These are phyloP conservation scores for Poliocrania exsul DNA, from an alignment of 2,797 vertebrate species.

Conservation along the genomic window DNA sequence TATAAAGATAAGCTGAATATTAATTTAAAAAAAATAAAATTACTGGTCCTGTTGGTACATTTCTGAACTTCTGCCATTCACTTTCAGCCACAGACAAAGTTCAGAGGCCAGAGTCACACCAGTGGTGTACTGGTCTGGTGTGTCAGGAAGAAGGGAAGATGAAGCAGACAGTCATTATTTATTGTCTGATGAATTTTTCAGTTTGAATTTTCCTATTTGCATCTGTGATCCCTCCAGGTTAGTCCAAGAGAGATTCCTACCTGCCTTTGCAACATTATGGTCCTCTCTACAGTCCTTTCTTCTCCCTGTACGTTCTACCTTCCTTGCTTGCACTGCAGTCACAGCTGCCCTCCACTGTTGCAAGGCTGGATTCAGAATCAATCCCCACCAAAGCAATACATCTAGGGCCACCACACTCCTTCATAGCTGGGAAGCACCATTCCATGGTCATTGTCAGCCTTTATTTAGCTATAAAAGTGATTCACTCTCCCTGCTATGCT, in stretches of 20 bases:
- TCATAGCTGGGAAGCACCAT: not conserved
- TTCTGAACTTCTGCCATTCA: not conserved
- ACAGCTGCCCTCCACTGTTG: not conserved
- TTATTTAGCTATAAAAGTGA: conserved; percentile 46
- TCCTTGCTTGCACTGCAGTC: not conserved
- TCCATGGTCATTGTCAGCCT: not conserved
- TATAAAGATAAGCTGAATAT: not conserved
- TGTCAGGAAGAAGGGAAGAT: not conserved
- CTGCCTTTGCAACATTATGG: not conserved
- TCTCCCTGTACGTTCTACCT: not conserved
- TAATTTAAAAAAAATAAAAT: not conserved
- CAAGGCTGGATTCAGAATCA: not conserved
- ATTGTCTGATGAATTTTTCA: not conserved
- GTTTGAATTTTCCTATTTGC: not conserved
- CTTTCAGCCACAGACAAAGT: not conserved
- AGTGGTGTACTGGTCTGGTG: not conserved
- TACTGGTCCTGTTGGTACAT: not conserved
- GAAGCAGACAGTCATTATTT: not conserved
- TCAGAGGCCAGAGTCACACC: not conserved
- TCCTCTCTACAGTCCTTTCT: not conserved
- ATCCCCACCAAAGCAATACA: not conserved
- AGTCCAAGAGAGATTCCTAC: not conserved
- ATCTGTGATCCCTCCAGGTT: not conserved
- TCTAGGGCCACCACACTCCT: not conserved
- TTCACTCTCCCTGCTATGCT: not conserved